These are phyloP conservation scores for Amphimallon solstitiale DNA, from an alignment of 2,888 invertebrate genomes.

Conservation along the genomic window DNA sequence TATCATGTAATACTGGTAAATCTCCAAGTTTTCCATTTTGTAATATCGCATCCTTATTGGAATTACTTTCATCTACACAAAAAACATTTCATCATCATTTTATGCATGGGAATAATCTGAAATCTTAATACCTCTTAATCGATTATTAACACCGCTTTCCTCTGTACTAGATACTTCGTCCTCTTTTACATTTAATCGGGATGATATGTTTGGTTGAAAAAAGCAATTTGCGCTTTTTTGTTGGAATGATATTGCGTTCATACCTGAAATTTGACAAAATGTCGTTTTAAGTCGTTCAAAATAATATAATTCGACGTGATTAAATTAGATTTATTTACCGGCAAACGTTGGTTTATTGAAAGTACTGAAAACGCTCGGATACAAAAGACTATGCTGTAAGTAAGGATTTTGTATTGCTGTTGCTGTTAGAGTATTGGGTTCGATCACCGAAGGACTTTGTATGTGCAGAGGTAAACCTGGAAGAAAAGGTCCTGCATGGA, in stretches of 20 bases:
- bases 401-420: slow-evolving; percentile 49
- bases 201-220: slow-evolving; percentile 16
- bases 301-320: too few relatives aligned
- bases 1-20: slow-evolving; percentile 55
- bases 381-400: slow-evolving; percentile 59
- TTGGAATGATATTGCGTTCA: slow-evolving; percentile 22
- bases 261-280: not conserved
- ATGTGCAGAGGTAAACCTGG: slow-evolving; percentile 56
- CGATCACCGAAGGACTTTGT: slow-evolving; percentile 44
- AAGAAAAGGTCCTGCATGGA: slow-evolving; percentile 52
- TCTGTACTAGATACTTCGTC: slow-evolving; percentile 83
- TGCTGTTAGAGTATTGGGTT: slow-evolving; percentile 34
- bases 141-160: slow-evolving; percentile 64
- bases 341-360: slow-evolving; percentile 57
- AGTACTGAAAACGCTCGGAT: slow-evolving; percentile 59
- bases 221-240: slow-evolving; percentile 19
- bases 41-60: slow-evolving; percentile 27
- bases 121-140: slow-evolving; percentile 12
- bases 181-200: slow-evolving; percentile 65
- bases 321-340: slow-evolving; percentile 4
- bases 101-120: too few relatives aligned
- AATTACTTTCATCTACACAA: not conserved
- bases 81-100: not conserved
- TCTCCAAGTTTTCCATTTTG: slow-evolving; percentile 48
- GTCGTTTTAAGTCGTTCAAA: too few relatives aligned